Base-by-base conservation (phyloP, 2,797 vertebrate genomes). In the Bradypodion pumilum region DNA sequence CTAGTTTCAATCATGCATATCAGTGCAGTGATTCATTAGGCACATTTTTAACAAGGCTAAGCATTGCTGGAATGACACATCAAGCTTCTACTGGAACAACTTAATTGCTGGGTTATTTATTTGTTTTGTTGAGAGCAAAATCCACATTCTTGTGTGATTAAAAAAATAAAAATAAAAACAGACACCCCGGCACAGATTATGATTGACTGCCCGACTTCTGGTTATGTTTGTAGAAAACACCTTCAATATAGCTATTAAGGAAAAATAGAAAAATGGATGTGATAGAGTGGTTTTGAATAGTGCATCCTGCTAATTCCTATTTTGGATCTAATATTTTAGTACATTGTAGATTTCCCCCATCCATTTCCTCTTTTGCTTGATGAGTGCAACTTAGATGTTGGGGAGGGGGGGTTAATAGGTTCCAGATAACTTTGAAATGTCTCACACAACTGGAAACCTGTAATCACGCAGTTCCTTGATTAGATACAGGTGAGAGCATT, bases 1-100 rank as follows among this genome's bases (percentile, higher is more conserved):
- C 93, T 92, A 93, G 76, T 95, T 95, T 85, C 89, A 88, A 82
- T 91, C 74, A 78, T 81, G 82, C 75, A 82, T 89, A 91, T 86
- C 74, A 86, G 74, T 78, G 60, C 81, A 86, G 84, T 84, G 90
- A 91, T 90, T 93, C 91, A 88, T 89, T 89, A 90, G 78, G 69
- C 88, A 91, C 86, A 83, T 90, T 44, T 84, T 91, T 74, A 88
- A 85, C 73, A 81, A 81, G 82, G 84, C 63, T 32, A n/a, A 87
- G 49, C 12, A 37, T n/a, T 87, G 84, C 60, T 72, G 72, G 90
- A 92, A 84, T 84, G 7, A 88, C 82, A 90, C 80, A 40, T 82
- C 89, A 87, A 80, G 78, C 62, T 91, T 89, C 66, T 65, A 1
- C 78, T 88, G 83, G 80, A 90, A 89, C 78, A 85, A 87, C 74